Evolutionary conservation across 2,888 invertebrate genomes (phyloP), one percentile per base, ranked within the genome.

Genomic region (Pseudanteris insignis): DNA sequence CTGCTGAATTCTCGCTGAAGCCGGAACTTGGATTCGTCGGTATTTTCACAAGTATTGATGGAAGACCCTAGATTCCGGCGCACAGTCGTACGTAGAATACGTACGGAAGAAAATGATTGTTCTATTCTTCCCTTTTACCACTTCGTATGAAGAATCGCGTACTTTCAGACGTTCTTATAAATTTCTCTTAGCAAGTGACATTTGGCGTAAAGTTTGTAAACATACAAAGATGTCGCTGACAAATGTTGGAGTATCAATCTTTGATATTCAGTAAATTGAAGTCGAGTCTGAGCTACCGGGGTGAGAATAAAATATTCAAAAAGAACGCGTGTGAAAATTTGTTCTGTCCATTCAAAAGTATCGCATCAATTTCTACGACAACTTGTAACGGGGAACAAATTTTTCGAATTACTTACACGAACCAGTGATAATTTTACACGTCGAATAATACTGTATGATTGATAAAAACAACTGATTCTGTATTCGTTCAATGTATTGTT

Each of bases 81-180:
- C 33, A 36, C 38, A 26, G 41, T 32, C 37, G 12, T 28, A 26
- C n/a, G 28, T n/a, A n/a, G n/a, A n/a, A n/a, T n/a, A n/a, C n/a
- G n/a, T n/a, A n/a, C n/a, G n/a, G n/a, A n/a, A 43, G 53, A 40
- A 47, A 60, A 53, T 54, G 53, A 60, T 54, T 60, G 59, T 47
- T 59, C 59, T 46, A 33, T 59, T 59, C 59, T 50, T 58, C 37
- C 9, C 40, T 25, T 44, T 51, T 36, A 47, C 60, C 47, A 48
- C 47, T 53, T 60, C 60, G 53, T 47, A 60, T 53, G 43, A 60
- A 53, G 60, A 53, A 60, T 60, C 53, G 53, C 48, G 24, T 53
- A 60, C 37, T 48, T 53, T n/a, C 53, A 41, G 48, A 60, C 46
- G 28, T 32, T 10, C 47, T 53, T 40, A 53, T 53, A 60, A 60